These are phyloP conservation scores for Dromas ardeola DNA, from an alignment of 2,113 vertebrate species.

Conservation along the genomic window DNA sequence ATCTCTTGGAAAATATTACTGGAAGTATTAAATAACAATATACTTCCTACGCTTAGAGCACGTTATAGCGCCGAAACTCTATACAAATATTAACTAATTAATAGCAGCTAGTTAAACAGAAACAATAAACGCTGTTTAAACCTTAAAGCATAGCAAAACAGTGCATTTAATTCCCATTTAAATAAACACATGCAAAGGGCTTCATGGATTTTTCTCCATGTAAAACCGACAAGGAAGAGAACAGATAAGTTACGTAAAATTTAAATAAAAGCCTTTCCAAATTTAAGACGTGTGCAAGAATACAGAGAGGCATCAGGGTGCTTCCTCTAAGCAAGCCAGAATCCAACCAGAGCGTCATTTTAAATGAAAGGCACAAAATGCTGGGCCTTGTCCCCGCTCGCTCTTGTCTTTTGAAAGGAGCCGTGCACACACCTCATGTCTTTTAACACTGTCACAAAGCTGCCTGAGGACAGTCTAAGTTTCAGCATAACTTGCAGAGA, in stretches of 20 bases:
- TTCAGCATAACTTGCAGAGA: conserved; percentile 11
- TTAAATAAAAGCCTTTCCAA: not conserved
- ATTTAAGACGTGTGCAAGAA: not conserved
- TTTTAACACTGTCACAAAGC: conserved; percentile 6
- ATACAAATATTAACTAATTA: not conserved
- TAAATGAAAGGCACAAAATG: not conserved
- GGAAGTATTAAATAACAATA: not conserved
- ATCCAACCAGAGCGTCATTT: not conserved
- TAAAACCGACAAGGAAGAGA: not conserved
- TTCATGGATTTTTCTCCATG: not conserved
- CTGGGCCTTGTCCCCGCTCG: not conserved
- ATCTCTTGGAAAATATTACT: not conserved
- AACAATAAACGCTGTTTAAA: not conserved
- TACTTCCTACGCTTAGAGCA: not conserved
- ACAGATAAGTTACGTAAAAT: not conserved
- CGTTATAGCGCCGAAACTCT: not conserved
- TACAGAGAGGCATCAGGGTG: not conserved
- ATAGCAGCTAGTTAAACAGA: not conserved
- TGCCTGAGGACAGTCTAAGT: conserved; percentile 23
- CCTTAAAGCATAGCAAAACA: not conserved
- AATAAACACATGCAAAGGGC: not conserved
- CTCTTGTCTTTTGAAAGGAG: not conserved
- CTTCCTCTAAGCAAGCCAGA: not conserved
- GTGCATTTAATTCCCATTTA: not conserved
- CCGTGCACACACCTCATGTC: not conserved